Evolutionary conservation across 2,888 invertebrate species (phyloP).

Genomic region (Caenorhabditis drosophilae): DNA sequence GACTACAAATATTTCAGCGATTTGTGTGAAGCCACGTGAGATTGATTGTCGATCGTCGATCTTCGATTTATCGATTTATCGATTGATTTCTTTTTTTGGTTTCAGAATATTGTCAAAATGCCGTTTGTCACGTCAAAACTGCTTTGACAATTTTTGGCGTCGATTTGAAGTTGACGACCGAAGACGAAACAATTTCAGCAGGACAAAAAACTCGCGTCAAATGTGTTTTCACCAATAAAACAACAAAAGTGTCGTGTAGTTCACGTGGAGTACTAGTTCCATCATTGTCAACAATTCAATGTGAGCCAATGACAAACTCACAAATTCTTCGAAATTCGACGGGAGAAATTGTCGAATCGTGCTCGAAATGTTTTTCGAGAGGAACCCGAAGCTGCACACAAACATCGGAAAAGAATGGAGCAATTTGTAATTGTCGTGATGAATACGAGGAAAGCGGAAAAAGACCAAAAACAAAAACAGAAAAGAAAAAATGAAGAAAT

Average conservation of each 20-base stretch:
- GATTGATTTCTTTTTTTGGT: neutral
- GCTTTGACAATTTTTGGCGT: conserved; percentile 12
- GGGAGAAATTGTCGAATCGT: conserved; percentile 1
- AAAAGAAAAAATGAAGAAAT: too few species aligned
- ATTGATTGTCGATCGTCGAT: neutral
- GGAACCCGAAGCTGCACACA: neutral
- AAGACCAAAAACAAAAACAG: too few species aligned
- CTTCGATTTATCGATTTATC: neutral
- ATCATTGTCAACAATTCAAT: conserved; percentile 13
- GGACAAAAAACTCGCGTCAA: conserved; percentile 7
- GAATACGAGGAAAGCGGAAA: too few species aligned
- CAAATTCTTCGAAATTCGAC: conserved; percentile 10
- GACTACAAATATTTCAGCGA: conserved; percentile 21
- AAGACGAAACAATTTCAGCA: conserved; percentile 3
- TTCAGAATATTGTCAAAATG: conserved; percentile 29
- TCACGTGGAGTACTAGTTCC: conserved; percentile 20
- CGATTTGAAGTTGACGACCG: conserved; percentile 7
- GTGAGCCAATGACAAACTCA: neutral
- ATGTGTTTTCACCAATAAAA: conserved; percentile 18
- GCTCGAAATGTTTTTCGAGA: neutral
- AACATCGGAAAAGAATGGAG: too few species aligned
- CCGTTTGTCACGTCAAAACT: conserved; percentile 14
- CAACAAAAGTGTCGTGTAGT: conserved; percentile 18
- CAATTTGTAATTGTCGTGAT: too few species aligned
- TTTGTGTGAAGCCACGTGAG: conserved; percentile 30